phyloP scores from a whole-genome alignment of 2,113 vertebrate species.

The Polypterus bichir region DNA sequence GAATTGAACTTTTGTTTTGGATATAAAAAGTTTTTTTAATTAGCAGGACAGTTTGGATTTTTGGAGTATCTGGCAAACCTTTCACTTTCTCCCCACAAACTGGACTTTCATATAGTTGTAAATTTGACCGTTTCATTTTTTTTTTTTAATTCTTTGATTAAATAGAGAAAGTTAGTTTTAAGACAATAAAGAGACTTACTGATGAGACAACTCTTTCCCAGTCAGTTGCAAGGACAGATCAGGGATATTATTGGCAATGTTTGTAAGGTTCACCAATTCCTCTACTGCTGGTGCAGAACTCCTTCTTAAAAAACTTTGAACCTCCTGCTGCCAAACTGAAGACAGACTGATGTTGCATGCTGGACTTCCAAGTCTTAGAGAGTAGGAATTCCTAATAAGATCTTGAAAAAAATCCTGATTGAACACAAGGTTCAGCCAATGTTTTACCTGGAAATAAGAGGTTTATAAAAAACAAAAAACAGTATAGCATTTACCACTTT shows the following conservation, averaged over 20 bases:
- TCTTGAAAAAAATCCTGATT: conserved; percentile 44
- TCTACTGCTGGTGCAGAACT: conserved; percentile 40
- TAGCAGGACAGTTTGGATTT: too few species aligned
- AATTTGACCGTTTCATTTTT: too few species aligned
- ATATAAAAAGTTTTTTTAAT: too few species aligned
- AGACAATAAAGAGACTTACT: conserved; percentile 25
- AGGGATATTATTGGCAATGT: conserved; percentile 32
- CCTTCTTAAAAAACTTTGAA: conserved; percentile 34
- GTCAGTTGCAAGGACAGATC: conserved; percentile 26
- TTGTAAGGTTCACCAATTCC: conserved; percentile 38
- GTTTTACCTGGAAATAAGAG: too few species aligned
- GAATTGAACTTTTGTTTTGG: too few species aligned
- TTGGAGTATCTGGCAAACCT: too few species aligned
- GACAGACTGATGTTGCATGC: background rate
- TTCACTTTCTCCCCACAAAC: too few species aligned
- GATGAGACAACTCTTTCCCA: conserved; percentile 34
- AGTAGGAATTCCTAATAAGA: conserved; percentile 23
- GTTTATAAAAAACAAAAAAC: too few species aligned
- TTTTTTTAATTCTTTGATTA: too few species aligned
- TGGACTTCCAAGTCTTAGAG: conserved; percentile 1
- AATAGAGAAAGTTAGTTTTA: too few species aligned
- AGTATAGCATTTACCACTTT: too few species aligned
- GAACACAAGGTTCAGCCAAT: conserved; percentile 24
- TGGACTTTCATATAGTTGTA: too few species aligned
- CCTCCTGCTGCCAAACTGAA: conserved; percentile 26